Percentiles rank a stretch among this genome's conserved stretches.
phyloP scores from a whole-genome alignment of 1,140 invertebrate genomes.

The Pachyrhynchus sulphureomaculatus region DNA sequence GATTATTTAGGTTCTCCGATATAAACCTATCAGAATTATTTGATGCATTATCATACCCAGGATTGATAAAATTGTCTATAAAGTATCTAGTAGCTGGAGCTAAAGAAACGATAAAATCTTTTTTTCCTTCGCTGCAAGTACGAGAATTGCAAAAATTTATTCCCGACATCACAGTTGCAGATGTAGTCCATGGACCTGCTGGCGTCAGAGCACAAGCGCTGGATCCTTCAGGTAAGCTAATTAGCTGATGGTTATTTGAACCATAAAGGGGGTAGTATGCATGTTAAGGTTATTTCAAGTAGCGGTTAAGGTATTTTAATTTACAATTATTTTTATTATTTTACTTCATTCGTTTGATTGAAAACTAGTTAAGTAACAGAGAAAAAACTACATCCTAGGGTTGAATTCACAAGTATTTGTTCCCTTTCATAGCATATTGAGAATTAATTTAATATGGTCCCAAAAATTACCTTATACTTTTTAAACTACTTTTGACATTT shows the following conservation, averaged over 20 bases:
- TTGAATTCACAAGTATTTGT: too few relatives aligned
- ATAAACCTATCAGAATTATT: conserved; percentile 27
- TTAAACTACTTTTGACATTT: too few relatives aligned
- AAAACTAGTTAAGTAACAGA: too few relatives aligned
- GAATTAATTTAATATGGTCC: too few relatives aligned
- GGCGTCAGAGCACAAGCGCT: conserved; percentile 21
- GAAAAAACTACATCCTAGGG: too few relatives aligned
- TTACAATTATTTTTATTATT: too few relatives aligned
- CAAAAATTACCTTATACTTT: too few relatives aligned
- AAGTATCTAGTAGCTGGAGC: conserved; percentile 18
- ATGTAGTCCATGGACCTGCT: conserved; percentile 15
- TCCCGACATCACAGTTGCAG: conserved; percentile 4
- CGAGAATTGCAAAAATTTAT: conserved; percentile 11
- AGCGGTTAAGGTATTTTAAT: too few relatives aligned
- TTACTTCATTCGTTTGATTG: too few relatives aligned
- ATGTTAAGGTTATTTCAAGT: too few relatives aligned
- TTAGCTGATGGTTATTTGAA: not conserved
- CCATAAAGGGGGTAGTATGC: too few relatives aligned
- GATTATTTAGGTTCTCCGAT: conserved; percentile 24
- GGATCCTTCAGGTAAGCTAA: conserved; percentile 11
- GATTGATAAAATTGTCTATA: conserved; percentile 26
- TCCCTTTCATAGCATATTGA: too few relatives aligned
- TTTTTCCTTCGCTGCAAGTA: conserved; percentile 16
- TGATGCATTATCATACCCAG: conserved; percentile 15
- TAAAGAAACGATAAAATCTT: conserved; percentile 19